A percentile compares a stretch with the other conserved stretches of the same genome.
phyloP scores from a whole-genome alignment of 2,113 vertebrate species.

The Calyptommatus sinebrachiatus region DNA sequence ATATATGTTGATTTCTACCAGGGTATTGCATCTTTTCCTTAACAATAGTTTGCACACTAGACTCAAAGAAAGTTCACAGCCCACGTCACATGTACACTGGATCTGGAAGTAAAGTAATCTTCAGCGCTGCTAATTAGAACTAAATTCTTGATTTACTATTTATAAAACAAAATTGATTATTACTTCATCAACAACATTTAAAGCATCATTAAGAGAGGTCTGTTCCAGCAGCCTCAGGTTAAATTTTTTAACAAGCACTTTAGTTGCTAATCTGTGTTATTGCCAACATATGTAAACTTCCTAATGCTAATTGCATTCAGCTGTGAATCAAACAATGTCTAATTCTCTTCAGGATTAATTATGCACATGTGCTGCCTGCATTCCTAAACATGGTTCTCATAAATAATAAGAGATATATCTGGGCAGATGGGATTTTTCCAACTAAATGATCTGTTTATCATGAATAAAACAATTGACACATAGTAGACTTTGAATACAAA shows the following conservation, averaged over 20 bases:
- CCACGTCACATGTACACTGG: conserved; percentile 64
- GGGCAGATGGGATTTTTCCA: conserved; percentile 86
- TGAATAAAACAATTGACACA: conserved; percentile 77
- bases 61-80: conserved; percentile 72
- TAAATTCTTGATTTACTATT: conserved; percentile 88
- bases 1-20: conserved; percentile 4
- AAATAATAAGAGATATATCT: conserved; percentile 93
- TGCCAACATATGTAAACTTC: conserved; percentile 89
- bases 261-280: conserved; percentile 87
- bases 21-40: conserved; percentile 55
- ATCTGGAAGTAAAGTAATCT: conserved; percentile 83
- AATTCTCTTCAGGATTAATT: conserved; percentile 98
- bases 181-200: conserved; percentile 95
- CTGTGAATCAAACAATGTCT: conserved; percentile 98
- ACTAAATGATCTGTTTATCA: conserved; percentile 79
- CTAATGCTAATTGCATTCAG: conserved; percentile 96
- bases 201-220: conserved; percentile 92
- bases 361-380: conserved; percentile 89
- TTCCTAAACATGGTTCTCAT: conserved; percentile 92
- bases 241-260: conserved; percentile 94
- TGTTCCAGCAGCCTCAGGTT: conserved; percentile 88
- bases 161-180: conserved; percentile 92
- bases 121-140: conserved; percentile 83
- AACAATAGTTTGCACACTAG: conserved; percentile 68
- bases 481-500: conserved; percentile 66